Base-by-base conservation (phyloP, 2,113 vertebrate species). In the Thamnaconus septentrionalis region DNA sequence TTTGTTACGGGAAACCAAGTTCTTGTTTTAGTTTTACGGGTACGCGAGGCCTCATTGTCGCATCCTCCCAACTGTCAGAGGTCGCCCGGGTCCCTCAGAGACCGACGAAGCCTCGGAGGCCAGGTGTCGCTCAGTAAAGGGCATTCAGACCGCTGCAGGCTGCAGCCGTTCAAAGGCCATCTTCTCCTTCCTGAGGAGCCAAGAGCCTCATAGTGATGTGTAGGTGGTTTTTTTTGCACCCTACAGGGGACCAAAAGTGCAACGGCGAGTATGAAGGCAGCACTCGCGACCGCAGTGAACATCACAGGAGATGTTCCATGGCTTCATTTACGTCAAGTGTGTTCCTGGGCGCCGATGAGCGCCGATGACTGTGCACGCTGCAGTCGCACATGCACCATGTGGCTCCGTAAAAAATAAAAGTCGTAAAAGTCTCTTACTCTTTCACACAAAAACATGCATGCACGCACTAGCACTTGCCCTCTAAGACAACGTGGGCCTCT, bases 1-100 rank as follows among this genome's bases (percentile, higher is more conserved):
- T 80, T 77, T 86, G 84, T 87, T 85, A 84, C 83, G 78, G 84
- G 85, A 90, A 90, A 85, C 18, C 44, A 63, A 75, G 77, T 70
- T 84, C 73, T 86, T 79, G 69, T 83, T 88, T 83, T 85, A 76
- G 74, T 79, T 71, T 82, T 80, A 83, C 80, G 73, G 77, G 82
- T 84, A 80, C 49, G 7, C 64, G 54, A 74, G 75, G 71, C 79
- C 77, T 81, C 48, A 70, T 79, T 61, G 73, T 79, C 83, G 75
- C 80, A 86, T 82, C 85, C 80, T 85, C 76, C 78, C 55, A 87
- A 89, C 85, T 73, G 80, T 78, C 85, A 81, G 59, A 76, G 67
- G 73, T 53, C 44, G 61, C 75, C 67, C 40, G 71, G 55, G 62
- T 78, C 76, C 85, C 79, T 79, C 50, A 71, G 85, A 85, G 84